Percentiles rank a stretch among this genome's conserved stretches.
Evolutionary conservation across 2,113 vertebrate species (phyloP).

Genomic region (Piaya cayana): DNA sequence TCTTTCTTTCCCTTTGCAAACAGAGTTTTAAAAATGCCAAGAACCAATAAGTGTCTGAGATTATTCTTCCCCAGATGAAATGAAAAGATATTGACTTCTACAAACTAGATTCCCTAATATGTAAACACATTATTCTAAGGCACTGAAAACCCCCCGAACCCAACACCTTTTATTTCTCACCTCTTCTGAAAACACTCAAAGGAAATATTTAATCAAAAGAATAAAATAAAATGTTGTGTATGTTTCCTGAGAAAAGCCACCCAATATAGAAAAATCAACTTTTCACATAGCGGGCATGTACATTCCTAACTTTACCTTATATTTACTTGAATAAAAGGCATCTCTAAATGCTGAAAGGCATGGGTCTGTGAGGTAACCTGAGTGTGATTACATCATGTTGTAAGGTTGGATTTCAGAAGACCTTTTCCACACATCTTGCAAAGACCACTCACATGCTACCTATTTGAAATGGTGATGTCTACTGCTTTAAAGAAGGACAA

Average conservation of each 20-base stretch:
- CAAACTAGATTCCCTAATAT: slow-evolving; percentile 46
- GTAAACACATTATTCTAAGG: slow-evolving; percentile 38
- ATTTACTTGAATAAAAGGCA: neutral
- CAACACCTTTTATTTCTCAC: slow-evolving; percentile 4
- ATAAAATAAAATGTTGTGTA: neutral
- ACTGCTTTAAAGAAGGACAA: neutral
- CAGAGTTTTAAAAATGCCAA: slow-evolving; percentile 42
- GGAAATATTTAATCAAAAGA: neutral
- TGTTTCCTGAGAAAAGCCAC: neutral
- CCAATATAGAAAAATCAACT: neutral
- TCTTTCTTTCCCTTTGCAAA: slow-evolving; percentile 59
- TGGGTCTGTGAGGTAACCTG: neutral
- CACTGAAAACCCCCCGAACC: neutral
- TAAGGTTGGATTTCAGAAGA: neutral
- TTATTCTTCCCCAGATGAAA: slow-evolving; percentile 52
- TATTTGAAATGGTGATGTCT: neutral
- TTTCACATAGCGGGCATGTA: neutral
- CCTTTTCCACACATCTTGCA: neutral
- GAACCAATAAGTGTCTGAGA: slow-evolving; percentile 51
- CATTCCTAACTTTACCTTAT: neutral
- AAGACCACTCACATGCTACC: fast-evolving
- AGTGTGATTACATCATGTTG: neutral
- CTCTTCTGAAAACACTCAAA: slow-evolving; percentile 26
- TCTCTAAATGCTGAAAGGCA: neutral
- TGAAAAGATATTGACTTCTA: slow-evolving; percentile 69